These are phyloP conservation scores for Tuta absoluta DNA, from an alignment of 2,888 invertebrate species.

Conservation along the genomic window DNA sequence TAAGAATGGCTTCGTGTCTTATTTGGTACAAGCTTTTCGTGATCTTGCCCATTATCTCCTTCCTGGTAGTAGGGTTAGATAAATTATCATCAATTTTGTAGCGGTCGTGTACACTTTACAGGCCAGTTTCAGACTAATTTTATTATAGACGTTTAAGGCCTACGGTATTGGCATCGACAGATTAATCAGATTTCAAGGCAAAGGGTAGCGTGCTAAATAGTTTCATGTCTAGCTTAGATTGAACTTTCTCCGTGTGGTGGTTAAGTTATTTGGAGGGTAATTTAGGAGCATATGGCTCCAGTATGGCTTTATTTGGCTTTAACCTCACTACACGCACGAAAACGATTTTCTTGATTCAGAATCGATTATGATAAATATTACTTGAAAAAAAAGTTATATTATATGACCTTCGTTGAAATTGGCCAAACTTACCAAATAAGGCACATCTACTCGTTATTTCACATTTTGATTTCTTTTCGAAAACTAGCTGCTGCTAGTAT, in stretches of 20 bases:
- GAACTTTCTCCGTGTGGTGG: slow-evolving; percentile 42
- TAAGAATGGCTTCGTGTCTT: slow-evolving; percentile 31
- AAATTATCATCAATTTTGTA: background rate
- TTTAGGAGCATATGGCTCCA: slow-evolving; percentile 45
- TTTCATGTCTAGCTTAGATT: slow-evolving; percentile 51
- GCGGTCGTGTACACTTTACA: background rate
- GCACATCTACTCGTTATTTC: too few species aligned
- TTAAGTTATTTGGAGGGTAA: slow-evolving; percentile 46
- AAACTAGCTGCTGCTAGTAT: too few species aligned
- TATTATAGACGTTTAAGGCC: background rate
- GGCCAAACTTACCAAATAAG: background rate
- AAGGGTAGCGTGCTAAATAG: slow-evolving; percentile 59
- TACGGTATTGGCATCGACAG: background rate
- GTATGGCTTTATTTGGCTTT: slow-evolving; percentile 39
- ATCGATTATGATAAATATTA: background rate
- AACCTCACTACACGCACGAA: slow-evolving; percentile 35
- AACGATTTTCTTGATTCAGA: slow-evolving; percentile 24
- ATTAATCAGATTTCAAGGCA: slow-evolving; percentile 55
- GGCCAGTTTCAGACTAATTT: background rate
- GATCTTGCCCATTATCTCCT: background rate
- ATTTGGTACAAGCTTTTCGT: background rate
- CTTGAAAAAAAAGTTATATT: background rate
- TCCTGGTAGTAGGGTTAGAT: background rate
- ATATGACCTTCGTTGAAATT: slow-evolving; percentile 12
- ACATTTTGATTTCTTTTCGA: background rate